A percentile compares a stretch with the other conserved stretches of the same genome.
These are phyloP conservation scores for Monodelphis domestica DNA, from an alignment of 2,797 vertebrate genomes.

Conservation along the genomic window DNA sequence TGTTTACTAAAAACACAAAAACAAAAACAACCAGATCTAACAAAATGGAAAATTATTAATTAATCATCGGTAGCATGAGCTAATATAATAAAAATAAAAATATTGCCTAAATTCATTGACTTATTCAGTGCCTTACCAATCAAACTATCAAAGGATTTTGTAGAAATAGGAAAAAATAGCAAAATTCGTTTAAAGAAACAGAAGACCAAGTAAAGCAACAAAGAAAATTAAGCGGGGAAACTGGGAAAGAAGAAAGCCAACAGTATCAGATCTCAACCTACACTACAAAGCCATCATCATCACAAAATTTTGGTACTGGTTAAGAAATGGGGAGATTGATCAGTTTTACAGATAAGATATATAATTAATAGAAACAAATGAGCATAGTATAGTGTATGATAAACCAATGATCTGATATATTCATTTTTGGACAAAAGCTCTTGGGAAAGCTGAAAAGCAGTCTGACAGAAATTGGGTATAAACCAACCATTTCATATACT, in stretches of 20 bases:
- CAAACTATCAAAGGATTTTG: not conserved
- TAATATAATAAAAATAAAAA: not conserved
- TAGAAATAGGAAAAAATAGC: not conserved
- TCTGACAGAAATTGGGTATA: not conserved
- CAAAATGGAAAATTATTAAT: not conserved
- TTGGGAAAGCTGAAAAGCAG: not conserved
- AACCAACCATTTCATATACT: not conserved
- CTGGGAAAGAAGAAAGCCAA: not conserved
- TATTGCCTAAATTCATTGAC: not conserved
- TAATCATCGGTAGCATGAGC: not conserved
- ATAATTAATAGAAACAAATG: not conserved
- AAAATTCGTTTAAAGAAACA: not conserved
- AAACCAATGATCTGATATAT: not conserved
- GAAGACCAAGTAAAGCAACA: not conserved
- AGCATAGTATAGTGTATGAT: not conserved
- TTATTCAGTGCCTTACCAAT: not conserved
- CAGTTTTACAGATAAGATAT: not conserved
- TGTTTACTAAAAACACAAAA: not conserved
- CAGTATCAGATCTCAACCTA: not conserved
- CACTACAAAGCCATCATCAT: not conserved
- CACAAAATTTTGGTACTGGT: not conserved
- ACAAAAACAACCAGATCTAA: not conserved
- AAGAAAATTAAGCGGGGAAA: not conserved
- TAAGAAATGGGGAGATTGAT: not conserved
- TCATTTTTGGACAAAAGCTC: not conserved